Percentiles rank a stretch among this genome's conserved stretches.
phyloP scores from a whole-genome alignment of 2,888 invertebrate genomes.

The Cantharis rufa region DNA sequence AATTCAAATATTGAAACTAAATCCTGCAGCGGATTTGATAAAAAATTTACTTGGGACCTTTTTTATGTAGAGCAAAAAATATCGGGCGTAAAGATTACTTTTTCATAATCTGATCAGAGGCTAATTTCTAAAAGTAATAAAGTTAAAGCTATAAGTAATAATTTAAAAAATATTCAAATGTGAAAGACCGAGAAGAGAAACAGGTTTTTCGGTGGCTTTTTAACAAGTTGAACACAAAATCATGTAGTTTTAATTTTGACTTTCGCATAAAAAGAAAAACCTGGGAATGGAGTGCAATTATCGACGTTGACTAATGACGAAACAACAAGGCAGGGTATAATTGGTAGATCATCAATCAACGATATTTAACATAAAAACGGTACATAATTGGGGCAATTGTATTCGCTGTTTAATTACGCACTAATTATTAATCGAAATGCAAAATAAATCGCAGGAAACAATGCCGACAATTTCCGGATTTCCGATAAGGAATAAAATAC shows the following conservation, averaged over 20 bases:
- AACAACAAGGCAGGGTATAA: background rate
- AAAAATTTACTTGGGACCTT: background rate
- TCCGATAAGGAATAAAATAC: background rate
- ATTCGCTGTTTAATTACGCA: background rate
- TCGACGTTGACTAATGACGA: background rate
- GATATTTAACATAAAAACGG: background rate
- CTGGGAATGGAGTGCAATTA: background rate
- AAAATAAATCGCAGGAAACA: background rate
- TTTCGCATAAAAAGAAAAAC: background rate
- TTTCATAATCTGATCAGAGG: background rate
- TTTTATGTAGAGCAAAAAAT: background rate
- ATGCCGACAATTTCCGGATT: background rate
- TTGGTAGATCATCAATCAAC: background rate
- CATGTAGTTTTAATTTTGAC: background rate
- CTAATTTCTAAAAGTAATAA: background rate
- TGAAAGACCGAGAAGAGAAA: background rate
- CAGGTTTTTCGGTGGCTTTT: background rate
- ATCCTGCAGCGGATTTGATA: background rate
- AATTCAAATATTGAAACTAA: background rate
- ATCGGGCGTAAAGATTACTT: background rate
- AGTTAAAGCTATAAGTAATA: background rate
- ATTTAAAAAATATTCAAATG: background rate
- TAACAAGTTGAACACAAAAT: background rate
- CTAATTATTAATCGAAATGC: background rate
- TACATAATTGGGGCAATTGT: background rate